Conservation (phyloP, 1,140 invertebrate genomes). For the Zaprionus taronus region DNA sequence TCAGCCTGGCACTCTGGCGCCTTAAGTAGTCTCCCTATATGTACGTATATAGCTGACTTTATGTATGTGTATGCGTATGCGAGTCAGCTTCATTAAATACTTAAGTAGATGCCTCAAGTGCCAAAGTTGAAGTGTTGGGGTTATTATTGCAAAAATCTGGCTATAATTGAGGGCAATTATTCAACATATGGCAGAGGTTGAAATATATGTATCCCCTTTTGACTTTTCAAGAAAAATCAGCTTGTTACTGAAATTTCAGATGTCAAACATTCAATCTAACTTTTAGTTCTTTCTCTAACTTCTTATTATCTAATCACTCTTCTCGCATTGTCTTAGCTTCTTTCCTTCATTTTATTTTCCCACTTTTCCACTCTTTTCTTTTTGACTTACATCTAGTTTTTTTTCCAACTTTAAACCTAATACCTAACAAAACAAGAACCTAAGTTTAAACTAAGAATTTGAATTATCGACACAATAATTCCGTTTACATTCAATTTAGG, state of each 20-base stretch:
- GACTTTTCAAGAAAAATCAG: not conserved
- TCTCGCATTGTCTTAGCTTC: too few relatives aligned
- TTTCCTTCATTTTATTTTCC: not conserved
- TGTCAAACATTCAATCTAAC: not conserved
- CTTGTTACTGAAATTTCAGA: not conserved
- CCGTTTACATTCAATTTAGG: too few relatives aligned
- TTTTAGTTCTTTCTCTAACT: too few relatives aligned
- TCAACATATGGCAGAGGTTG: constrained; percentile 30
- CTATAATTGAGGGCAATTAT: constrained; percentile 34
- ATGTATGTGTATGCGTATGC: constrained; percentile 21
- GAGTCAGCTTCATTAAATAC: constrained; percentile 70
- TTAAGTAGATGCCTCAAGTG: constrained; percentile 78
- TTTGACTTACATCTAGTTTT: too few relatives aligned
- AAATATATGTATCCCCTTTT: not conserved
- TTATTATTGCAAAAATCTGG: constrained; percentile 70
- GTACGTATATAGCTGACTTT: not conserved
- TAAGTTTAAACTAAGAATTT: too few relatives aligned
- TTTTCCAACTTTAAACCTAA: too few relatives aligned
- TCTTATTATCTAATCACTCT: too few relatives aligned
- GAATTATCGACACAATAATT: too few relatives aligned
- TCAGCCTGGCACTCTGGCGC: constrained; percentile 72
- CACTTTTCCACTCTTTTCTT: not conserved
- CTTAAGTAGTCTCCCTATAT: constrained; percentile 57
- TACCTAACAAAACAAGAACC: too few relatives aligned
- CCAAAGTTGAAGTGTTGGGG: constrained; percentile 71